Evolutionary conservation across 2,113 vertebrate species (phyloP).

Genomic region (Channa maculata): DNA sequence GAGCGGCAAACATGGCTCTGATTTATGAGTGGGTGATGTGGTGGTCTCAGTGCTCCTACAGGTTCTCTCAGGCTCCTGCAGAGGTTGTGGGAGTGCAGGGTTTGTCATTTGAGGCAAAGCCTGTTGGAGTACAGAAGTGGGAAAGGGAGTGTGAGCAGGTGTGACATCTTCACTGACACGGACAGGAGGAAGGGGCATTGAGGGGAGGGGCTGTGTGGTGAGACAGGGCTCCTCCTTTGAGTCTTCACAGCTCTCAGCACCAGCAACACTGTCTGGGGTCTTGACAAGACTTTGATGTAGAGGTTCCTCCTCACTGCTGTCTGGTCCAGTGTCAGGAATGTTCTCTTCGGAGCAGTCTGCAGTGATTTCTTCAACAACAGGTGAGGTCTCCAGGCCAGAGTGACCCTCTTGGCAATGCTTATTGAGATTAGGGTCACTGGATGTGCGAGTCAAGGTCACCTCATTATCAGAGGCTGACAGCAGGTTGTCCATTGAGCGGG

Average conservation of each 20-base stretch:
- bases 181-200: constrained; percentile 69
- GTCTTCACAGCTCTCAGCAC: constrained; percentile 56
- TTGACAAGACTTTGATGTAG: constrained; percentile 44
- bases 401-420: constrained; percentile 94
- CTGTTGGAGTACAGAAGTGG: constrained; percentile 65
- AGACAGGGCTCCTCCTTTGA: constrained; percentile 74
- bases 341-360: constrained; percentile 63
- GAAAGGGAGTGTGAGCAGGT: constrained; percentile 47
- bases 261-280: constrained; percentile 34
- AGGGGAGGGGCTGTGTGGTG: constrained; percentile 81
- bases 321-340: constrained; percentile 23
- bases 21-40: constrained; percentile 44
- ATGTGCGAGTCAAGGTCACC: constrained; percentile 91
- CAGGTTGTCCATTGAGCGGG: constrained; percentile 96
- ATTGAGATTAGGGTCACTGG: constrained; percentile 98
- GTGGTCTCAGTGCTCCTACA: constrained; percentile 65
- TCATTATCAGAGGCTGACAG: constrained; percentile 92
- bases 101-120: constrained; percentile 57
- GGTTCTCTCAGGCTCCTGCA: constrained; percentile 46
- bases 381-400: constrained; percentile 82
- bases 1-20: constrained; percentile 68
- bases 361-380: constrained; percentile 61
- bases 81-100: constrained; percentile 49
- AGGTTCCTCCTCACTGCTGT: constrained; percentile 39
- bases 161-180: constrained; percentile 34